phyloP scores from a whole-genome alignment of 2,888 invertebrate genomes.

The Megalurothrips usitatus region DNA sequence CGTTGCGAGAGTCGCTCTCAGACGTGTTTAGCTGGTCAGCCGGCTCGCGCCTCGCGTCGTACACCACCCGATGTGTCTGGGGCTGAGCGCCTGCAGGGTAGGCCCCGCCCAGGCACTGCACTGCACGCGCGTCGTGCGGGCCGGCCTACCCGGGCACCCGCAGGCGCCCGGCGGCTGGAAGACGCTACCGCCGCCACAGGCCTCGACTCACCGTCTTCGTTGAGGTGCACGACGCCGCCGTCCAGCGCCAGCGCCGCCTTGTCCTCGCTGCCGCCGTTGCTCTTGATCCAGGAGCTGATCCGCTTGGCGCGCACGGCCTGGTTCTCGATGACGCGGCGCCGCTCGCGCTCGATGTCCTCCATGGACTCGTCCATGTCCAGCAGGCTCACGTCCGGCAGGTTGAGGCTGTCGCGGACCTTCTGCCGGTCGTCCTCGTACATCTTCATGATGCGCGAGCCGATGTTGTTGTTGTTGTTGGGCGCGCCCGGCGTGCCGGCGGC shows the following conservation, averaged over 20 bases:
- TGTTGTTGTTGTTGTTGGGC: constrained; percentile 32
- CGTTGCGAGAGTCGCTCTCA: too few species aligned
- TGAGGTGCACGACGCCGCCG: background rate
- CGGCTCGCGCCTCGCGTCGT: background rate
- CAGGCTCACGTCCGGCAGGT: constrained; percentile 36
- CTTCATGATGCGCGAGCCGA: constrained; percentile 37
- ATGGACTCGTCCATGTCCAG: constrained; percentile 37
- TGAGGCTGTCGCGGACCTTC: constrained; percentile 34
- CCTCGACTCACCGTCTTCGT: background rate
- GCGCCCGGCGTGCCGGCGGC: background rate
- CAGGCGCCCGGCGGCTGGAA: background rate
- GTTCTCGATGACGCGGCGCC: constrained; percentile 37
- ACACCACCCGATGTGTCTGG: background rate
- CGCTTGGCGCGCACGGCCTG: constrained; percentile 37
- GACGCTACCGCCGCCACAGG: too few species aligned
- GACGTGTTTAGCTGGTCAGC: too few species aligned
- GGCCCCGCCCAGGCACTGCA: too few species aligned
- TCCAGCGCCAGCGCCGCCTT: background rate
- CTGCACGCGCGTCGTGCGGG: too few species aligned
- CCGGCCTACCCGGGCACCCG: too few species aligned
- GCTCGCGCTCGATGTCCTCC: constrained; percentile 37
- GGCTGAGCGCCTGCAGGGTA: background rate
- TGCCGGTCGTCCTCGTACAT: constrained; percentile 35
- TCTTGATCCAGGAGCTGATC: constrained; percentile 36
- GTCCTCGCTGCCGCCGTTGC: background rate